Evolutionary conservation across 2,797 vertebrate species (phyloP).

Genomic region (Euthynnus affinis): DNA sequence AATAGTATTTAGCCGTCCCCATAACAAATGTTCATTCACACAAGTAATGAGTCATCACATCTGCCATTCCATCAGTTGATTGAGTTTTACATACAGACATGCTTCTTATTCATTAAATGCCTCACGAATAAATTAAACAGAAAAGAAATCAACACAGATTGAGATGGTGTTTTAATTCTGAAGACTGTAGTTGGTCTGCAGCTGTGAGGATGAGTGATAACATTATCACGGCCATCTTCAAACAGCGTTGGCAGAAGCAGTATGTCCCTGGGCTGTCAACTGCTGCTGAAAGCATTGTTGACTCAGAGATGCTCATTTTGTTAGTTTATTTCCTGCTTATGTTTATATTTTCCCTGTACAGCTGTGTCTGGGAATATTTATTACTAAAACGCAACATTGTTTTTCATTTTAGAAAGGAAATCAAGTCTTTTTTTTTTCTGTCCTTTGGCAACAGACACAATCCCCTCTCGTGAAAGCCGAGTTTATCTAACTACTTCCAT

Average conservation of each 20-base stretch:
- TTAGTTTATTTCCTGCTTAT: slow-evolving; percentile 64
- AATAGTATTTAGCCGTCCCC: slow-evolving; percentile 25
- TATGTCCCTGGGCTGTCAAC: slow-evolving; percentile 66
- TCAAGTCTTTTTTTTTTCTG: slow-evolving; percentile 36
- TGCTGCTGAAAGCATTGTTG: slow-evolving; percentile 69
- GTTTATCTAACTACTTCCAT: slow-evolving; percentile 62
- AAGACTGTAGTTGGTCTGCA: slow-evolving; percentile 46
- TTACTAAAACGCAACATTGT: slow-evolving; percentile 55
- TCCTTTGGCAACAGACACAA: slow-evolving; percentile 49
- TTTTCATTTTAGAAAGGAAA: slow-evolving; percentile 65
- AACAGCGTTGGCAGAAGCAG: slow-evolving; percentile 56
- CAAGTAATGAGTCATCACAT: slow-evolving; percentile 53
- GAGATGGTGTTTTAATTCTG: slow-evolving; percentile 44
- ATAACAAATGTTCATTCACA: slow-evolving; percentile 46
- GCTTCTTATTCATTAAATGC: slow-evolving; percentile 30
- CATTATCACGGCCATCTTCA: slow-evolving; percentile 67
- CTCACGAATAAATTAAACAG: slow-evolving; percentile 23
- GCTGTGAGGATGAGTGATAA: slow-evolving; percentile 61
- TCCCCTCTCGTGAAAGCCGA: slow-evolving; percentile 37
- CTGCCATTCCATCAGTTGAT: slow-evolving; percentile 40
- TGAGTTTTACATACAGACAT: slow-evolving; percentile 31
- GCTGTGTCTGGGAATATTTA: slow-evolving; percentile 63
- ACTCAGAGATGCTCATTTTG: slow-evolving; percentile 66
- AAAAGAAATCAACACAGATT: slow-evolving; percentile 21
- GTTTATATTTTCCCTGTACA: slow-evolving; percentile 63